Conservation (phyloP, 2,113 vertebrate species). For the Lampris incognitus region DNA sequence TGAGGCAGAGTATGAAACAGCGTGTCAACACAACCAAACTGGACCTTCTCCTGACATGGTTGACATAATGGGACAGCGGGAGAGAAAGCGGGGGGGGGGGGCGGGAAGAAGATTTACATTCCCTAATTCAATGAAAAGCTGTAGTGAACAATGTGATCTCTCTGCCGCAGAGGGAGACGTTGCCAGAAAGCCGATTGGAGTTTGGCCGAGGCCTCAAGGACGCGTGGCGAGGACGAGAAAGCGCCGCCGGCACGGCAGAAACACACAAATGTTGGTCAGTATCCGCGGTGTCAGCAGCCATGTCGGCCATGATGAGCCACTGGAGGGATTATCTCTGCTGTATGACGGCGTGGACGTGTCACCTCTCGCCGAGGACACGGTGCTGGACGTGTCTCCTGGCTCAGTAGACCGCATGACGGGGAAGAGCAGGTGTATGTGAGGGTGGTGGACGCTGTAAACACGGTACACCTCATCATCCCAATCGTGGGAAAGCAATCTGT, state of each 20-base stretch:
- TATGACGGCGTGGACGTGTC: too few species aligned
- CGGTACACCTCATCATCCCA: too few species aligned
- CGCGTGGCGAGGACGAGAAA: constrained; percentile 1
- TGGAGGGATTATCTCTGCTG: too few species aligned
- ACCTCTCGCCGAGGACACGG: too few species aligned
- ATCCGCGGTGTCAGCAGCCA: background rate
- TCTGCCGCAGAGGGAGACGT: constrained; percentile 27
- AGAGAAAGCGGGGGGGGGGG: constrained; percentile 1
- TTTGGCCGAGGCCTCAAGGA: constrained; percentile 52
- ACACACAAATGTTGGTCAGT: constrained; percentile 16
- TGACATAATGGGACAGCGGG: constrained; percentile 10
- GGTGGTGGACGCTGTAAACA: too few species aligned
- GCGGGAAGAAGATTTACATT: constrained; percentile 20
- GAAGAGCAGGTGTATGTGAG: too few species aligned
- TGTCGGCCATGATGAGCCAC: too few species aligned
- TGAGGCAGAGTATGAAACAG: background rate
- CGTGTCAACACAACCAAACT: background rate
- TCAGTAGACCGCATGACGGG: too few species aligned
- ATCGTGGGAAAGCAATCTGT: too few species aligned
- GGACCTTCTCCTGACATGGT: background rate
- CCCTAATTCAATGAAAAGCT: constrained; percentile 47
- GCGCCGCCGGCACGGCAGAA: constrained; percentile 16
- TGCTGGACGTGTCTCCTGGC: too few species aligned
- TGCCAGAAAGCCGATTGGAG: constrained; percentile 17
- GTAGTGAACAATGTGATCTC: constrained; percentile 46